Conservation (phyloP, 2,797 vertebrate genomes). For the Natrix natrix region DNA sequence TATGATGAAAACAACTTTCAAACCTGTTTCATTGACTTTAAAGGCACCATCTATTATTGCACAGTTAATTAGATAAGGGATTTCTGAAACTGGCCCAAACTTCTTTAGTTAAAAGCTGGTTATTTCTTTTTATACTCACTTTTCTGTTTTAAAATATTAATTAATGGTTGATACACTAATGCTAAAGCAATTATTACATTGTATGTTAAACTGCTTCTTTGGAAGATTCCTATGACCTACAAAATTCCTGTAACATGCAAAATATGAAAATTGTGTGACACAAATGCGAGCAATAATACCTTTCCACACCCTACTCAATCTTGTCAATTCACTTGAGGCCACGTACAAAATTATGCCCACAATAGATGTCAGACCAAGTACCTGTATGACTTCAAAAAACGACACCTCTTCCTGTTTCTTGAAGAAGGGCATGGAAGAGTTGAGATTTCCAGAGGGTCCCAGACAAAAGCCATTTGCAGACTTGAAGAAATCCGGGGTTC, state of each 20-base stretch:
- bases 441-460: conserved; percentile 68
- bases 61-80: neutral
- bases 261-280: neutral
- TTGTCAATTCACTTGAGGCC: neutral
- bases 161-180: neutral
- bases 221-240: neutral
- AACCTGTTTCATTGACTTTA: neutral
- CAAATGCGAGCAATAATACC: neutral
- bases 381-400: conserved; percentile 83
- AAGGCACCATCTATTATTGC: neutral
- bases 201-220: conserved; percentile 12
- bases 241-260: neutral
- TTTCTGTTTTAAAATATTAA: neutral
- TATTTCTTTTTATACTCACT: neutral
- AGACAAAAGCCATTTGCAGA: conserved; percentile 70
- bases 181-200: neutral
- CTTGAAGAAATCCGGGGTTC: conserved; percentile 41
- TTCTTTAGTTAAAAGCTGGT: neutral
- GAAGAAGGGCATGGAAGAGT: conserved; percentile 61
- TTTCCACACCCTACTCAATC: neutral
- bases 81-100: neutral
- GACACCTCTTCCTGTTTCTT: conserved; percentile 76
- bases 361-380: conserved; percentile 61
- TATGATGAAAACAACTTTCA: neutral
- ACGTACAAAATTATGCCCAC: conserved; percentile 16